Percentiles rank a stretch among this genome's conserved stretches.
Conservation (phyloP, 2,113 vertebrate genomes). For the Nymphicus hollandicus region DNA sequence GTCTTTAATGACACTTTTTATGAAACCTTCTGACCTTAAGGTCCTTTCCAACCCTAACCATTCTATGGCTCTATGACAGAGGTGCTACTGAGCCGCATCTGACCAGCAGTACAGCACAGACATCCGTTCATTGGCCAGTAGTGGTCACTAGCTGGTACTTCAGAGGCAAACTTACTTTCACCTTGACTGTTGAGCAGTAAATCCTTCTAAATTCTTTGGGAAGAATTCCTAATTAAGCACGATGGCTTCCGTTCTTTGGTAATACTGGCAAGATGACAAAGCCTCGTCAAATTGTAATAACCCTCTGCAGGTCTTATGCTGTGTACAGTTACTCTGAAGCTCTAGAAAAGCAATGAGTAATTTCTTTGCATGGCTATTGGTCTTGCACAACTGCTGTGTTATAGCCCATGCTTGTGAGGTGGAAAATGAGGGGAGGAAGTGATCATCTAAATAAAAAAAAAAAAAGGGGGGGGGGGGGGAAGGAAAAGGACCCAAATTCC, state of each 20-base stretch:
- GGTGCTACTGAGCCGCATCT: neutral
- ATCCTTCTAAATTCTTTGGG: neutral
- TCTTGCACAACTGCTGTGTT: neutral
- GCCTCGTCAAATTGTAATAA: neutral
- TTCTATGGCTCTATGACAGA: neutral
- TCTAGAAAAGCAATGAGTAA: neutral
- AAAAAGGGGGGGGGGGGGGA: neutral
- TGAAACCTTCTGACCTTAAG: neutral
- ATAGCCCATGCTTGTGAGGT: neutral
- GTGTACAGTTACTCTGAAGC: neutral
- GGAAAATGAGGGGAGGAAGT: neutral
- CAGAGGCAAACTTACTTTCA: neutral
- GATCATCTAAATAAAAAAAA: neutral
- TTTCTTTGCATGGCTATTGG: neutral
- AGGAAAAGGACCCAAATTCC: neutral
- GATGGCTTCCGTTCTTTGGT: neutral
- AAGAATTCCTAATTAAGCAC: neutral
- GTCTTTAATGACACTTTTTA: neutral
- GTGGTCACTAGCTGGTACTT: neutral
- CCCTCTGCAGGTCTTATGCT: neutral
- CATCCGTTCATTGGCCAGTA: neutral
- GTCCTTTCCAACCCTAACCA: neutral
- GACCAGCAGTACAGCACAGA: neutral
- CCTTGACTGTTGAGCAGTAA: neutral
- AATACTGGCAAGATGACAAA: neutral